phyloP scores from a whole-genome alignment of 2,888 invertebrate species.

The Tetrapedia diversipes region DNA sequence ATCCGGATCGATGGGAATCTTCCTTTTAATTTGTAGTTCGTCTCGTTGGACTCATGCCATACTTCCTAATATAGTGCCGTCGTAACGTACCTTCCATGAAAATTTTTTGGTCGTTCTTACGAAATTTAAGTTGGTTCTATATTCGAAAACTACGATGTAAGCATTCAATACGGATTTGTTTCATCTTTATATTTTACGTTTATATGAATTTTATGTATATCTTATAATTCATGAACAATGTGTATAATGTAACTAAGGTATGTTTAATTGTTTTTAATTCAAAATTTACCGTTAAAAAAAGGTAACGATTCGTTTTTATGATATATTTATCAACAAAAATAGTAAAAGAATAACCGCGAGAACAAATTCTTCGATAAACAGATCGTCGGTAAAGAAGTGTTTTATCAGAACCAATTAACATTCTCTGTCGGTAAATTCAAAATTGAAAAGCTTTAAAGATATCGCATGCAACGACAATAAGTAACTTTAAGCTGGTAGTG shows the following conservation, averaged over 20 bases:
- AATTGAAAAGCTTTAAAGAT: constrained; percentile 4
- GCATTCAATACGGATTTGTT: background rate
- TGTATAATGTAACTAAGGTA: background rate
- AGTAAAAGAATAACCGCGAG: background rate
- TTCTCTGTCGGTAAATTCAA: constrained; percentile 23
- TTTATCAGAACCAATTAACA: background rate
- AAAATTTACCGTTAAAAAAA: background rate
- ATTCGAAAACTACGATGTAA: background rate
- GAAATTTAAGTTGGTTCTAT: background rate
- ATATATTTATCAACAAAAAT: background rate
- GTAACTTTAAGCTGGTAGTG: background rate
- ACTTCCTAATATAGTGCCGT: constrained; percentile 50
- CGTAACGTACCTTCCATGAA: constrained; percentile 13
- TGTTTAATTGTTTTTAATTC: background rate
- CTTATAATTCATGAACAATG: background rate
- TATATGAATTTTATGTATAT: background rate
- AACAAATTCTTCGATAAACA: background rate
- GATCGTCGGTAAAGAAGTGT: constrained; percentile 18
- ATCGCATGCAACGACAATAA: constrained; percentile 31
- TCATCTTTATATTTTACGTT: background rate
- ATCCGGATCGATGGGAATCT: constrained; percentile 18
- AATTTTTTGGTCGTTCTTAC: constrained; percentile 17
- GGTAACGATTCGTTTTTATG: background rate
- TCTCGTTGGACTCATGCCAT: constrained; percentile 51
- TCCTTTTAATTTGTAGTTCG: constrained; percentile 19